A percentile compares a stretch with the other conserved stretches of the same genome.
phyloP scores from a whole-genome alignment of 2,797 vertebrate genomes.

The Chrosomus eos region DNA sequence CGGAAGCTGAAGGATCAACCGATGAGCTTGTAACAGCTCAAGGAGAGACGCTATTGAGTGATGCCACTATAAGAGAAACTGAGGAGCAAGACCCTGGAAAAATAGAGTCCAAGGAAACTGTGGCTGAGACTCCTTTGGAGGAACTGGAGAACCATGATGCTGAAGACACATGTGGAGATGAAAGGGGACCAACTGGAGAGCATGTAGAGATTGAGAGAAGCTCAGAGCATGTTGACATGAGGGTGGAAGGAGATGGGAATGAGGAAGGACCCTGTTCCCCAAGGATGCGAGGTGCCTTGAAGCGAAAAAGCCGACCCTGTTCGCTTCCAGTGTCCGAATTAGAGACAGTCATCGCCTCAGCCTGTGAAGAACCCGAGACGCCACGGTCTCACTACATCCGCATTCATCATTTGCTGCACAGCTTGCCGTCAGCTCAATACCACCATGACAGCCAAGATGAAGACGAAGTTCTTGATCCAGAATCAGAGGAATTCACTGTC shows the following conservation, averaged over 20 bases:
- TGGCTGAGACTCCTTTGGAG: constrained; percentile 62
- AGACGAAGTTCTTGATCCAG: constrained; percentile 45
- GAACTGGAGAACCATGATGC: constrained; percentile 62
- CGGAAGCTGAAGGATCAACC: constrained; percentile 56
- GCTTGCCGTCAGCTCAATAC: constrained; percentile 76
- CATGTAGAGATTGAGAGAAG: constrained; percentile 45
- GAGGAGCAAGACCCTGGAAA: constrained; percentile 19
- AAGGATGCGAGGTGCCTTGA: constrained; percentile 51
- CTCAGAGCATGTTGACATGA: constrained; percentile 55
- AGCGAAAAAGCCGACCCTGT: constrained; percentile 75
- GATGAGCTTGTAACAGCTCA: constrained; percentile 15
- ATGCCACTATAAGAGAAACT: not conserved
- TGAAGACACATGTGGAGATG: constrained; percentile 62
- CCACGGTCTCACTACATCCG: constrained; percentile 86
- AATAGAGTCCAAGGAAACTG: constrained; percentile 60
- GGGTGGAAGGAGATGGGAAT: constrained; percentile 55
- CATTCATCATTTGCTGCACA: constrained; percentile 86
- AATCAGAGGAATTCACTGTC: constrained; percentile 74
- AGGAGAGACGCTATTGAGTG: constrained; percentile 5
- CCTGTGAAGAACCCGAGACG: constrained; percentile 84
- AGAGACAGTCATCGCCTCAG: constrained; percentile 84
- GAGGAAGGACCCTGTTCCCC: constrained; percentile 66
- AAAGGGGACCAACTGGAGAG: constrained; percentile 62
- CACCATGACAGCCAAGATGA: constrained; percentile 66
- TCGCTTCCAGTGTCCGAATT: constrained; percentile 86